These are phyloP conservation scores for Perdix hodgsoniae DNA, from an alignment of 2,797 vertebrate species.

Conservation along the genomic window DNA sequence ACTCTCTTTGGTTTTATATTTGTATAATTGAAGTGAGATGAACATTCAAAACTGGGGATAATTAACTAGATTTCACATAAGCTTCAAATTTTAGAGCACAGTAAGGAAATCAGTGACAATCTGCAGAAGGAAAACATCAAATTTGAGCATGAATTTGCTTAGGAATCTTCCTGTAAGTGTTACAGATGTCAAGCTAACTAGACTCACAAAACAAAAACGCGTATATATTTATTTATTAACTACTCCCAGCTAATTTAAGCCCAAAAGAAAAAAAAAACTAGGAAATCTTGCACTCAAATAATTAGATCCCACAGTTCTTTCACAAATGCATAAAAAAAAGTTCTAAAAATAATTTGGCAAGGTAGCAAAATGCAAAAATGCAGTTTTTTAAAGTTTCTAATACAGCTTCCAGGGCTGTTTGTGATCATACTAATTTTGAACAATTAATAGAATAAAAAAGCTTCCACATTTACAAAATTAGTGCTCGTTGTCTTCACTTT, in stretches of 20 bases:
- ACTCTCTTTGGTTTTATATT: conserved; percentile 13
- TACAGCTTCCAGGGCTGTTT: background rate
- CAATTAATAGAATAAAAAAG: background rate
- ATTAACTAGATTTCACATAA: background rate
- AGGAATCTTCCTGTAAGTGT: background rate
- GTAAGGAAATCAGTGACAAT: background rate
- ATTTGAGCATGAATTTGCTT: background rate
- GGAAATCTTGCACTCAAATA: background rate
- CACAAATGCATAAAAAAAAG: background rate
- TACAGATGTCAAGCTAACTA: background rate
- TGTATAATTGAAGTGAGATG: conserved; percentile 22
- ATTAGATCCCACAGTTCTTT: background rate
- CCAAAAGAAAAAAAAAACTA: background rate
- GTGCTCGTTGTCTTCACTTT: background rate
- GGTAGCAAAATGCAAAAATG: background rate
- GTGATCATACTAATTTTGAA: background rate
- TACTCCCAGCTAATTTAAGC: background rate
- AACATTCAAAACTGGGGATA: background rate
- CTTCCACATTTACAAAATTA: background rate
- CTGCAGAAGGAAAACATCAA: background rate
- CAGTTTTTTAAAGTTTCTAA: background rate
- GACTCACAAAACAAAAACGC: background rate
- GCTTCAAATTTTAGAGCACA: background rate
- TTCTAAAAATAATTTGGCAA: background rate
- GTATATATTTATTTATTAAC: background rate